A percentile compares a stretch with the other conserved stretches of the same genome.
Evolutionary conservation across 2,797 vertebrate species (phyloP).

Genomic region (Sternotherus odoratus): DNA sequence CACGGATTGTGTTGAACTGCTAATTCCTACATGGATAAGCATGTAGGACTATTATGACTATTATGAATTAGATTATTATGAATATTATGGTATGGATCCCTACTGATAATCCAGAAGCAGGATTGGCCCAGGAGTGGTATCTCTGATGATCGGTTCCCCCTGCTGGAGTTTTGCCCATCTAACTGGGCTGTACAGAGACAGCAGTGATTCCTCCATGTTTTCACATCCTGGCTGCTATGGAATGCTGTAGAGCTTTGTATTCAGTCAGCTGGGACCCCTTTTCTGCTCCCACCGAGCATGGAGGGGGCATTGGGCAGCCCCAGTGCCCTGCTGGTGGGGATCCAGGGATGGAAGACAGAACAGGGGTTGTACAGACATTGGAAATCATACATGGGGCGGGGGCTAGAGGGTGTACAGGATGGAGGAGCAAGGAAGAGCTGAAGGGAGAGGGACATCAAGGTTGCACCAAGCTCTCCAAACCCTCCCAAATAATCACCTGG

Average conservation of each 20-base stretch:
- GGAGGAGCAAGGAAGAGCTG: not conserved
- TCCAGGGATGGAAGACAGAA: not conserved
- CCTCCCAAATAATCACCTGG: too few species aligned
- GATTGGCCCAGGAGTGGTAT: rapidly evolving
- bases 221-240: rapidly evolving
- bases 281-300: not conserved
- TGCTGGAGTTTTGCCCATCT: not conserved
- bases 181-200: not conserved
- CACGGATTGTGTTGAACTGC: not conserved
- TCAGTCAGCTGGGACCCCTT: not conserved
- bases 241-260: not conserved
- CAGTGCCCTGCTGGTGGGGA: not conserved
- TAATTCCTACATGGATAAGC: not conserved
- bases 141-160: not conserved
- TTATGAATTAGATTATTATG: too few species aligned
- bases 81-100: not conserved
- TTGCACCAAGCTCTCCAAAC: not conserved
- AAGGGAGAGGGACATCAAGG: not conserved
- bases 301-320: not conserved
- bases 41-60: too few species aligned
- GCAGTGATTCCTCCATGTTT: not conserved
- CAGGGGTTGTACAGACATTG: not conserved
- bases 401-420: not conserved
- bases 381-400: not conserved
- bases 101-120: not conserved